These are phyloP conservation scores for Collichthys lucidus DNA, from an alignment of 2,113 vertebrate species.

Conservation along the genomic window DNA sequence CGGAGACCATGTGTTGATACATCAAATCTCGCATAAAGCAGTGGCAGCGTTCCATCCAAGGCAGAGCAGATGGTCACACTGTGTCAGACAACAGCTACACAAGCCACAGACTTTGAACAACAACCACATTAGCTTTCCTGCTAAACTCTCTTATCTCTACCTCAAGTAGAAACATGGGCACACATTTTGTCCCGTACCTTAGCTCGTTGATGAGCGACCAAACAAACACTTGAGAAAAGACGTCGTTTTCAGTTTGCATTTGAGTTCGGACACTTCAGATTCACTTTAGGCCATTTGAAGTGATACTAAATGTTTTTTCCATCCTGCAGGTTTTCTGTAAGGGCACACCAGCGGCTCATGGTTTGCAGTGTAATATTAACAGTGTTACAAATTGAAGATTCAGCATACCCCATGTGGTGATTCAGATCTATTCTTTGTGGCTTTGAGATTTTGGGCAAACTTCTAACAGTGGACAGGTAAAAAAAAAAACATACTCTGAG, in stretches of 20 bases:
- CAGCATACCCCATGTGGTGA: background rate
- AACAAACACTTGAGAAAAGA: too few relatives aligned
- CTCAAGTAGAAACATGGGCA: background rate
- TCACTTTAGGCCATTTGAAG: background rate
- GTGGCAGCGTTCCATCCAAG: too few relatives aligned
- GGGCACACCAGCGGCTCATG: background rate
- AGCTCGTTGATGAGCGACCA: background rate
- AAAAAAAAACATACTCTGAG: slow-evolving; percentile 2
- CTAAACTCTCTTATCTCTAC: too few relatives aligned
- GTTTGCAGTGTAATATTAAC: background rate
- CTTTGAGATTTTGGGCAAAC: slow-evolving; percentile 26
- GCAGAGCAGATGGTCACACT: too few relatives aligned
- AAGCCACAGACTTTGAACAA: too few relatives aligned
- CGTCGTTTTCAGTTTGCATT: background rate
- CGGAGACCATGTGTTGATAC: too few relatives aligned
- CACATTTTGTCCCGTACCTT: background rate
- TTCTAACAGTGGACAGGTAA: slow-evolving; percentile 11
- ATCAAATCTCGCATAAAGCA: too few relatives aligned
- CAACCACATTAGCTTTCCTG: background rate
- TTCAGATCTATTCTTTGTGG: slow-evolving; percentile 34
- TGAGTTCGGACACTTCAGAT: background rate
- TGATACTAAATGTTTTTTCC: background rate
- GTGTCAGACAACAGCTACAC: too few relatives aligned
- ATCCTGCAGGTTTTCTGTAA: slow-evolving; percentile 1
- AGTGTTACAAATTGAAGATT: background rate